Percentiles rank a stretch among this genome's conserved stretches.
Conservation (phyloP, 2,888 invertebrate species). For the Hipparchia sbordonii region DNA sequence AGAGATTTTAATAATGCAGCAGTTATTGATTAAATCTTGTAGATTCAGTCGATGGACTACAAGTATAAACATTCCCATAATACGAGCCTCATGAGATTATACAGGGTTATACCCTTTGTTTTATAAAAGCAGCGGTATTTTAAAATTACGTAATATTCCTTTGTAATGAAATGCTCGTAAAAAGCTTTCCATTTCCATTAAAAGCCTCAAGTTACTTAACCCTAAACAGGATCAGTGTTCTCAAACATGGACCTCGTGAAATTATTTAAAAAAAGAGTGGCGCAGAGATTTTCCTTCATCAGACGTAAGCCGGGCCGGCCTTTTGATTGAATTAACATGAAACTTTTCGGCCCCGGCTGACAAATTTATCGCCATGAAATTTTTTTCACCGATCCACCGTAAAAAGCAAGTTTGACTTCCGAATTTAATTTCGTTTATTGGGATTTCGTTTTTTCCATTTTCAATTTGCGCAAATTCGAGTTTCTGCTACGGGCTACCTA, state of each 20-base stretch:
- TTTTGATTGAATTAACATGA: conserved; percentile 79
- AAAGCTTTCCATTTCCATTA: conserved; percentile 12
- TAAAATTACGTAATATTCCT: not conserved
- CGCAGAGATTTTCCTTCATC: conserved; percentile 60
- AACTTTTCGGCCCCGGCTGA: conserved; percentile 67
- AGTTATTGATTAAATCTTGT: no score
- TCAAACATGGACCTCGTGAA: conserved; percentile 25
- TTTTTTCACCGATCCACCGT: conserved; percentile 58
- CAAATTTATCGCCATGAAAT: conserved; percentile 72
- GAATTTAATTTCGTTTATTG: conserved; percentile 67
- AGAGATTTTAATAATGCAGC: no score
- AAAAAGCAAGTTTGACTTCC: conserved; percentile 63
- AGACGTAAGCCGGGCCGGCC: conserved; percentile 68
- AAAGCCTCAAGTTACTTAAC: conserved; percentile 17
- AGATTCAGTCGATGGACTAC: no score
- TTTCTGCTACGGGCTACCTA: conserved; percentile 22
- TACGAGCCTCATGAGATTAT: not conserved
- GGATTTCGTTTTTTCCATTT: conserved; percentile 54
- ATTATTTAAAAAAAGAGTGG: conserved; percentile 31
- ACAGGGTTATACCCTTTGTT: not conserved
- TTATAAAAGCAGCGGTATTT: conserved; percentile 1
- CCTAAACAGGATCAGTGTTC: conserved; percentile 26
- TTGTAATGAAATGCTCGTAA: conserved; percentile 6
- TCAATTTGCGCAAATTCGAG: conserved; percentile 49
- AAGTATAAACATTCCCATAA: not conserved